phyloP scores from a whole-genome alignment of 2,888 invertebrate species.

The Chromoteleia sp. region DNA sequence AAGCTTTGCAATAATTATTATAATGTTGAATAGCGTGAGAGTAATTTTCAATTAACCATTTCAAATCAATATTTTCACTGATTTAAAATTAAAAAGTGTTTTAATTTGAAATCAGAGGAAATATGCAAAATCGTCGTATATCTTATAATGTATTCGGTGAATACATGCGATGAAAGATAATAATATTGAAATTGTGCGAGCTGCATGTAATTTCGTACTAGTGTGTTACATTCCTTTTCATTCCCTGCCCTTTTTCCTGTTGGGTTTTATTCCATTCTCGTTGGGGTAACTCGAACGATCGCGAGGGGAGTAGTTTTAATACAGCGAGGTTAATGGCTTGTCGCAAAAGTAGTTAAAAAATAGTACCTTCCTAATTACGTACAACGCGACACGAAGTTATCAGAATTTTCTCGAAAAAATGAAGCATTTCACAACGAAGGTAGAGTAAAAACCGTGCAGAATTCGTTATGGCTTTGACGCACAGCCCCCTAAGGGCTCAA shows the following conservation, averaged over 20 bases:
- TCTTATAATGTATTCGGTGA: constrained; percentile 20
- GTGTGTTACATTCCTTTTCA: constrained; percentile 61
- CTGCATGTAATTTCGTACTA: constrained; percentile 55
- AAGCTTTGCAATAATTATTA: too few relatives aligned
- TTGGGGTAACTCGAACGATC: constrained; percentile 58
- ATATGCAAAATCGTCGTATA: constrained; percentile 33
- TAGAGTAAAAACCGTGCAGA: constrained; percentile 38
- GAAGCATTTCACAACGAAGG: constrained; percentile 60
- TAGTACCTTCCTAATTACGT: constrained; percentile 70
- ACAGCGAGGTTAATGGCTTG: constrained; percentile 64
- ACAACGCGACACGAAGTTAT: constrained; percentile 58
- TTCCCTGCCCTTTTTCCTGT: constrained; percentile 41
- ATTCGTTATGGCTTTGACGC: constrained; percentile 76
- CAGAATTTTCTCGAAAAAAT: constrained; percentile 65
- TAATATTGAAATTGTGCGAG: constrained; percentile 58
- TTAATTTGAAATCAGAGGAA: too few relatives aligned
- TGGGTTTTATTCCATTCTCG: constrained; percentile 60
- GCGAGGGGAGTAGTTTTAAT: constrained; percentile 67
- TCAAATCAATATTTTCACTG: too few relatives aligned
- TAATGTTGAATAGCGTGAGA: too few relatives aligned
- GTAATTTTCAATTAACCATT: too few relatives aligned
- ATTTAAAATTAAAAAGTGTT: too few relatives aligned
- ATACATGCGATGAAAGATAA: constrained; percentile 42
- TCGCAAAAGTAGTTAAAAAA: constrained; percentile 70
- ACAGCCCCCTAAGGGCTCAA: constrained; percentile 57